Percentiles rank a stretch among this genome's conserved stretches.
These are phyloP conservation scores for Lamellibrachia luymesi DNA, from an alignment of 1,140 invertebrate genomes.

Conservation along the genomic window DNA sequence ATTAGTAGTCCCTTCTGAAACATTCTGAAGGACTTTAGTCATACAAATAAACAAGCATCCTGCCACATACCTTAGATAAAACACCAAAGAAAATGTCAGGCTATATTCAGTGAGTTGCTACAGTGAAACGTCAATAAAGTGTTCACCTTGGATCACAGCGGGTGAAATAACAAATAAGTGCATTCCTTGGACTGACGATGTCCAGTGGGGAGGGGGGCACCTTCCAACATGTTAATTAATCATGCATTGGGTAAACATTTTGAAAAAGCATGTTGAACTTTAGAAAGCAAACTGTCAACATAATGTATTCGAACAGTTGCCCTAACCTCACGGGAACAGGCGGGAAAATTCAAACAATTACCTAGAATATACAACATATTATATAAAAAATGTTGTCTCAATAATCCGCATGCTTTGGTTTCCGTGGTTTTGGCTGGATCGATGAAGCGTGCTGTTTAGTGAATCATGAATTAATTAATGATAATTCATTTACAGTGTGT, in stretches of 20 bases:
- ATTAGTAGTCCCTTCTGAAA: background rate
- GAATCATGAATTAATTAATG: too few species aligned
- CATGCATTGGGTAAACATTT: background rate
- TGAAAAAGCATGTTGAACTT: background rate
- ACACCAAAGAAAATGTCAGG: background rate
- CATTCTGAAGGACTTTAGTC: background rate
- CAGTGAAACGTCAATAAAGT: background rate
- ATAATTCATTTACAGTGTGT: too few species aligned
- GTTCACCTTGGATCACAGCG: background rate
- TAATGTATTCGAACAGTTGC: background rate
- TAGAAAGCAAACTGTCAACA: background rate
- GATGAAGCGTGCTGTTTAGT: too few species aligned
- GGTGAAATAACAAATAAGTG: background rate
- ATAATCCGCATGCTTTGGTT: too few species aligned
- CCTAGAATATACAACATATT: too few species aligned
- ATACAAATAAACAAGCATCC: background rate
- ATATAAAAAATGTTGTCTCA: too few species aligned
- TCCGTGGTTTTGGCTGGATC: too few species aligned
- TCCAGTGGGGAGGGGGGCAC: background rate
- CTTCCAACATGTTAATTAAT: background rate
- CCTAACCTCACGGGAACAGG: background rate
- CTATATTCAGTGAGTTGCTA: background rate
- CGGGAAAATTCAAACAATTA: background rate
- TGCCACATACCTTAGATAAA: background rate
- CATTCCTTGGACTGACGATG: background rate